Evolutionary conservation across 2,888 invertebrate species (phyloP), one percentile per base, ranked within the genome.

Genomic region (Conistra vaccinii): DNA sequence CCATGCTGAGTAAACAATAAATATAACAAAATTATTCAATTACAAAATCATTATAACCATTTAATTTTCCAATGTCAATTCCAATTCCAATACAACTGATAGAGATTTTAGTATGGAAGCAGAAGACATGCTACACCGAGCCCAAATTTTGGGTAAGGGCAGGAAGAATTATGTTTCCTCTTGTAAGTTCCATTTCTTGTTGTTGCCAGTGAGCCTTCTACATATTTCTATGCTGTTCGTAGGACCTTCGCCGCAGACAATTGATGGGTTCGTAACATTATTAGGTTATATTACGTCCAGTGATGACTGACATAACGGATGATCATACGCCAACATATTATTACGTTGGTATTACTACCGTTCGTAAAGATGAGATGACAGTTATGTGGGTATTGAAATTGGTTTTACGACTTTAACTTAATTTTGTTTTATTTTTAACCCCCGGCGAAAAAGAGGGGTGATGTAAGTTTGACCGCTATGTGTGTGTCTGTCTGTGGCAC

Each of bases 241-340:
- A 10, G 17, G 17, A 61, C 73, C 85, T 85, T 70, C 69, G 45
- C 26, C n/a, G 45, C 58, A 45, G 60, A 73, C 60, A 85, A 77
- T 70, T 73, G 83, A 83, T 70, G 69, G 77, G 60, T 65, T 73
- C 39, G 57, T 39, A 68, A 77, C 53, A 73, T 81, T 85, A 85
- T 85, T 85, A 81, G 69, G 62, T 69, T 69, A 57, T 66, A 58
- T 32, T 51, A 63, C 81, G 32, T 60, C 63, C 32, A 35, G 45
- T 61, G 53, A 42, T 76, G 55, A 45, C 71, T 76, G 69, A 62
- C 23, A 69, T 67, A 67, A 45, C n/a, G 0, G 42, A 76, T 80
- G 57, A 72, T 66, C 23, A 42, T 61, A 45, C 42, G 32, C 48
- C 12, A 10, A 60, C 55, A 57, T 67, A 42, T 58, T 35, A 70